These are phyloP conservation scores for Mus minutoides DNA, from an alignment of 2,797 vertebrate genomes.

Conservation along the genomic window DNA sequence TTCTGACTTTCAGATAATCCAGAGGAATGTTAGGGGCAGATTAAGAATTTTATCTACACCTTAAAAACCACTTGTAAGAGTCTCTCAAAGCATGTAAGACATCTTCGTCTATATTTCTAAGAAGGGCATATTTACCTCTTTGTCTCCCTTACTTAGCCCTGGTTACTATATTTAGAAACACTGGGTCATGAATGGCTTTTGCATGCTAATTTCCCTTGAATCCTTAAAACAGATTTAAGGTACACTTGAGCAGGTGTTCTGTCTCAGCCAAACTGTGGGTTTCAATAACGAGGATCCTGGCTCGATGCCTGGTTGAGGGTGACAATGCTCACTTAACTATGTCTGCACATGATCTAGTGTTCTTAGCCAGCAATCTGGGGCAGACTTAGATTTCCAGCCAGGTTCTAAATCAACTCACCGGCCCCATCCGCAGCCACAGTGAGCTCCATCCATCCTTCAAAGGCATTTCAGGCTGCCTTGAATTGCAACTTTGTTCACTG, in stretches of 20 bases:
- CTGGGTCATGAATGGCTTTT: neutral
- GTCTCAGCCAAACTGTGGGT: neutral
- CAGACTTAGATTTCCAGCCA: neutral
- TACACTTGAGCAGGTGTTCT: neutral
- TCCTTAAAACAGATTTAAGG: neutral
- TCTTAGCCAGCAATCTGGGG: neutral
- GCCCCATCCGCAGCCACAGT: neutral
- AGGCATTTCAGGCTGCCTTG: neutral
- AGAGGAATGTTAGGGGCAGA: neutral
- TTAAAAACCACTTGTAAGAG: neutral
- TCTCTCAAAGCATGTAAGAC: neutral
- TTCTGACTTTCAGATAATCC: conserved; percentile 14
- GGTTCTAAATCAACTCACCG: neutral
- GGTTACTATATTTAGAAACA: neutral
- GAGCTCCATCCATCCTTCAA: neutral
- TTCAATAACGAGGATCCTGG: neutral
- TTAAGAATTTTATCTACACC: neutral
- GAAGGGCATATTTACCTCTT: neutral
- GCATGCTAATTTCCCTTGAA: conserved; percentile 28
- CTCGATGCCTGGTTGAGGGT: neutral
- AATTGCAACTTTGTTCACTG: neutral
- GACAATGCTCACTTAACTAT: neutral
- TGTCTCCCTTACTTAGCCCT: neutral
- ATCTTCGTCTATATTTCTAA: neutral
- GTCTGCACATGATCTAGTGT: neutral